phyloP scores from a whole-genome alignment of 64 coral and sea anemone species.

The Dendronephthya gigantea region DNA sequence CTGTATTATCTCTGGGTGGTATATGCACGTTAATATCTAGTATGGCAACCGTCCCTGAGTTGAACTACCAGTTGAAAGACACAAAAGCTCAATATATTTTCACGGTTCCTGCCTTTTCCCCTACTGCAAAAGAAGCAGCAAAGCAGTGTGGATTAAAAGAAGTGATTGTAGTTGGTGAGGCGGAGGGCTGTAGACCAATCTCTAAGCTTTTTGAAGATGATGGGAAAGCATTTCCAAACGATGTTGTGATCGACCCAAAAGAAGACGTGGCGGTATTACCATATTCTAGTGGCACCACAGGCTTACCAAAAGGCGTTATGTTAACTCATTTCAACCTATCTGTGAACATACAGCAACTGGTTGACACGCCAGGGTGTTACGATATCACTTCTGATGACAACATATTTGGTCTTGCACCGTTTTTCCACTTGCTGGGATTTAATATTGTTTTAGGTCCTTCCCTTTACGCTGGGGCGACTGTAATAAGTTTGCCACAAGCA shows the following conservation, averaged over 20 bases:
- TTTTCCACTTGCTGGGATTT: not conserved
- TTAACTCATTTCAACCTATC: conserved; percentile 55
- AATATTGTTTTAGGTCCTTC: not conserved
- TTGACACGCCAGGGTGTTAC: not conserved
- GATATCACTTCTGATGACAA: not conserved
- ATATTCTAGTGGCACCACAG: conserved; percentile 80
- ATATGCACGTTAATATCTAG: conserved; percentile 47
- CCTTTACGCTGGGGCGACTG: not conserved
- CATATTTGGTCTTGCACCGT: not conserved
- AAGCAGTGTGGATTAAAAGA: conserved; percentile 22
- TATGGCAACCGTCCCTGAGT: conserved; percentile 30
- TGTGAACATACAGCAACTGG: not conserved
- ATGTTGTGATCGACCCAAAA: conserved; percentile 43
- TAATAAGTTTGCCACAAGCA: not conserved
- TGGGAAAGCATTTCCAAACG: conserved; percentile 38
- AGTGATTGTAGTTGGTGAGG: conserved; percentile 27
- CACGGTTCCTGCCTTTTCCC: conserved; percentile 4
- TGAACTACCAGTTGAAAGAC: conserved; percentile 41
- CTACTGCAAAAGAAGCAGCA: conserved; percentile 30
- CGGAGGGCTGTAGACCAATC: conserved; percentile 26
- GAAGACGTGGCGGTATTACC: conserved; percentile 47
- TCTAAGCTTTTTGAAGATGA: conserved; percentile 48
- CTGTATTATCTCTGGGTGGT: conserved; percentile 35
- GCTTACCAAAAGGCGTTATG: conserved; percentile 63
- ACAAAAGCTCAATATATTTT: conserved; percentile 43